These are phyloP conservation scores for Struthio camelus DNA, from an alignment of 2,113 vertebrate species.

Conservation along the genomic window DNA sequence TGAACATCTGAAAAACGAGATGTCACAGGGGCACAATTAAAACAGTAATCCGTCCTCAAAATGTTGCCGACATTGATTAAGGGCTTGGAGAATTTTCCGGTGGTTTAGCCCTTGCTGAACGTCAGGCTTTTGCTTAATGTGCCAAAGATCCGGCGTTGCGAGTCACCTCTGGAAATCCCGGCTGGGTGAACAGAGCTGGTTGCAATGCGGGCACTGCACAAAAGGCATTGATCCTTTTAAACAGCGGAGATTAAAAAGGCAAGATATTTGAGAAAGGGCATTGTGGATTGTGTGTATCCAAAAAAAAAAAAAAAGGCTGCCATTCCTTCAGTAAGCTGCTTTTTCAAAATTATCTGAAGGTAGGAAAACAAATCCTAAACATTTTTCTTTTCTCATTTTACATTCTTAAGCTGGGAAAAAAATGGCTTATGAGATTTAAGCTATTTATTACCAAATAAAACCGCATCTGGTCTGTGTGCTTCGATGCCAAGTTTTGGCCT, in stretches of 20 bases:
- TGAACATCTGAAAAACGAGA: background rate
- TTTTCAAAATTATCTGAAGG: background rate
- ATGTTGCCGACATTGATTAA: rapidly evolving
- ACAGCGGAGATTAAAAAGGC: background rate
- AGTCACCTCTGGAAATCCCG: background rate
- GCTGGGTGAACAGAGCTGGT: background rate
- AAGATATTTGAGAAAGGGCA: background rate
- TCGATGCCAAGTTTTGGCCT: background rate
- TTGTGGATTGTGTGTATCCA: background rate
- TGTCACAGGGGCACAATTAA: background rate
- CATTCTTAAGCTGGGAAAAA: background rate
- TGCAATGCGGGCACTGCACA: rapidly evolving
- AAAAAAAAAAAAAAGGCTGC: background rate
- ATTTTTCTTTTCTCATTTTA: conserved; percentile 36
- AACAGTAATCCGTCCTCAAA: background rate
- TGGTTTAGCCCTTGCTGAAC: background rate
- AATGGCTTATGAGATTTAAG: conserved; percentile 27
- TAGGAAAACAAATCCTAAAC: background rate
- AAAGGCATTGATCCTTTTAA: background rate
- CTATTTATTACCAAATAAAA: conserved; percentile 56
- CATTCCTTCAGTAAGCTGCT: background rate
- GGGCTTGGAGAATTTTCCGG: background rate
- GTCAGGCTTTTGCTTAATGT: background rate
- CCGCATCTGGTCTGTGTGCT: conserved; percentile 7
- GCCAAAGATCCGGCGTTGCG: rapidly evolving